phyloP scores from a whole-genome alignment of 2,113 vertebrate species.

The Barbus barbus region DNA sequence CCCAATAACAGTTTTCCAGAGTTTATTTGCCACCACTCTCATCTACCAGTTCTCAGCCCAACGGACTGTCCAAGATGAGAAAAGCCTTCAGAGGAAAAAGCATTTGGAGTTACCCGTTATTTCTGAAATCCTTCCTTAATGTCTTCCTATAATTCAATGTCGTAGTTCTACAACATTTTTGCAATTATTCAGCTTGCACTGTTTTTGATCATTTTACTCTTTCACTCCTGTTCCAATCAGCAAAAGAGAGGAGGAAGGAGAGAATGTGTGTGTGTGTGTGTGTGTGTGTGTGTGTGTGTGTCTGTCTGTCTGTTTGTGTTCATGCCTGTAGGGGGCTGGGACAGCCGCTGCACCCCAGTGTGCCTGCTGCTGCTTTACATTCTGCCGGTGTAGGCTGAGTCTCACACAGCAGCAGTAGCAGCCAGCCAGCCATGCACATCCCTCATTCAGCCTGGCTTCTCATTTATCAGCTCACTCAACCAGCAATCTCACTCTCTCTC shows the following conservation, averaged over 20 bases:
- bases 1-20: slow-evolving; percentile 11
- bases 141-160: background rate
- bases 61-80: too few relatives aligned
- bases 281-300: slow-evolving; percentile 23
- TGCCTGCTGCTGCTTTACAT: slow-evolving; percentile 74
- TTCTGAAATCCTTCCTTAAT: slow-evolving; percentile 22
- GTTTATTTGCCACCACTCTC: slow-evolving; percentile 16
- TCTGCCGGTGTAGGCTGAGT: slow-evolving; percentile 73
- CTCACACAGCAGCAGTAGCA: slow-evolving; percentile 63
- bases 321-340: slow-evolving; percentile 61
- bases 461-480: slow-evolving; percentile 55
- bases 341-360: slow-evolving; percentile 58
- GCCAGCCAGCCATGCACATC: slow-evolving; percentile 59
- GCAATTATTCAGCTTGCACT: background rate
- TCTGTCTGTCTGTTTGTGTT: slow-evolving; percentile 24
- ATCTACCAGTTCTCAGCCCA: slow-evolving; percentile 20
- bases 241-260: background rate
- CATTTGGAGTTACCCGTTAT: background rate
- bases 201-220: slow-evolving; percentile 10
- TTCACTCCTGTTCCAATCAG: background rate
- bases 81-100: background rate
- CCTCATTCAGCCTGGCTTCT: slow-evolving; percentile 56
- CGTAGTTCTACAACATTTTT: background rate
- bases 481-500: slow-evolving; percentile 43
- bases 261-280: slow-evolving; percentile 10